Evolutionary conservation across 2,888 invertebrate species (phyloP).

Genomic region (Sturmia bella): DNA sequence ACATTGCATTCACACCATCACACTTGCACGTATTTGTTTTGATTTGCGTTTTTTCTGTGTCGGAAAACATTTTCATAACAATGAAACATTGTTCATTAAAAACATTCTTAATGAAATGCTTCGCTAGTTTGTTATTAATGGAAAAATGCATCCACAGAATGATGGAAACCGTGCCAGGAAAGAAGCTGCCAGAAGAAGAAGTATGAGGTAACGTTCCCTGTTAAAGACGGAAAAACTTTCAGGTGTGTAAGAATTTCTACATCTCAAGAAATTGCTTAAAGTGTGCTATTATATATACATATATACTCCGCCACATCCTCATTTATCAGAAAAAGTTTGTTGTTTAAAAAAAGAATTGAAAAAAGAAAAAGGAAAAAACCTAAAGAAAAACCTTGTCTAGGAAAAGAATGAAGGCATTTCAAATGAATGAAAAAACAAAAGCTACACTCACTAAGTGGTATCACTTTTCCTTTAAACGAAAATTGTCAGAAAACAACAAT

Average conservation of each 20-base stretch:
- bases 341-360: not conserved
- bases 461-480: slow-evolving; percentile 67
- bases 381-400: not conserved
- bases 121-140: no score
- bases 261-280: slow-evolving; percentile 30
- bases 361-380: not conserved
- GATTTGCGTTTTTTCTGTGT: no score
- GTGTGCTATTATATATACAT: slow-evolving; percentile 23
- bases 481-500: slow-evolving; percentile 43
- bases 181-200: no score
- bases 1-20: no score
- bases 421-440: slow-evolving; percentile 1
- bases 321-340: slow-evolving; percentile 17
- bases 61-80: no score
- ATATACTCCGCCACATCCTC: slow-evolving; percentile 27
- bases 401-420: not conserved
- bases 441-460: slow-evolving; percentile 48
- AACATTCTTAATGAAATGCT: no score
- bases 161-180: no score
- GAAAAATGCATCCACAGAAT: no score
- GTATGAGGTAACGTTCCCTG: slow-evolving; percentile 16
- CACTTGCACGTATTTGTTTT: no score
- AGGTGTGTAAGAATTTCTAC: slow-evolving; percentile 37
- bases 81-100: no score
- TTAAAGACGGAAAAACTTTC: slow-evolving; percentile 32